phyloP scores from a whole-genome alignment of 1,140 invertebrate genomes.

The Samia ricini region DNA sequence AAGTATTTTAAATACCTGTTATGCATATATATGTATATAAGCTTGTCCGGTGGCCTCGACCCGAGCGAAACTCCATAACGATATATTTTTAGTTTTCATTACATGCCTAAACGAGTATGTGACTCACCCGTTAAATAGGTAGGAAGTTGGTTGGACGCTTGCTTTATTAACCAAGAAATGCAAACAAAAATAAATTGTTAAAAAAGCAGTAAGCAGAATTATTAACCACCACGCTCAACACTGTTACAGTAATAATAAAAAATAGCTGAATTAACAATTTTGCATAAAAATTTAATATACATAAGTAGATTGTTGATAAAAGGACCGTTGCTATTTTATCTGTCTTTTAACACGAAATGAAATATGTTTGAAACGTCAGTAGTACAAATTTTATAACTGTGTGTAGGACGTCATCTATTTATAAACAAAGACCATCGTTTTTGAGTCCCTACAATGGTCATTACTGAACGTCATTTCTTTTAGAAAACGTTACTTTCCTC shows the following conservation, averaged over 20 bases:
- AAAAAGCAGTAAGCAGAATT: neutral
- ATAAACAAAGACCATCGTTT: too few species aligned
- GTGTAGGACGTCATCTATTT: too few species aligned
- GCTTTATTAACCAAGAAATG: slow-evolving; percentile 1
- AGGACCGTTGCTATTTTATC: too few species aligned
- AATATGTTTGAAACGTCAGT: neutral
- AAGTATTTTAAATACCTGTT: neutral
- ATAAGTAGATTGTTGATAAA: too few species aligned
- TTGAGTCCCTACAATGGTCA: too few species aligned
- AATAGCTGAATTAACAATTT: too few species aligned
- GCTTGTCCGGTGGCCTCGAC: slow-evolving; percentile 40
- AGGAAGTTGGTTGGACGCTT: slow-evolving; percentile 16
- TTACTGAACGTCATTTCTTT: too few species aligned
- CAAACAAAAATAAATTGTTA: neutral
- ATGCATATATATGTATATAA: neutral
- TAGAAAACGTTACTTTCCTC: too few species aligned
- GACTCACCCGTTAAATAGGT: slow-evolving; percentile 32
- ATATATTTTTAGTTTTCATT: slow-evolving; percentile 50
- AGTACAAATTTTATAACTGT: too few species aligned
- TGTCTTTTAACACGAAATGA: neutral
- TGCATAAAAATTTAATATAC: too few species aligned
- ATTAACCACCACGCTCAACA: neutral
- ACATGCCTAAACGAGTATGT: slow-evolving; percentile 43
- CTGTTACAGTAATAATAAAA: too few species aligned
- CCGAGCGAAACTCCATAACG: slow-evolving; percentile 34